These are phyloP conservation scores for Upupa epops DNA, from an alignment of 2,113 vertebrate species.

Conservation along the genomic window DNA sequence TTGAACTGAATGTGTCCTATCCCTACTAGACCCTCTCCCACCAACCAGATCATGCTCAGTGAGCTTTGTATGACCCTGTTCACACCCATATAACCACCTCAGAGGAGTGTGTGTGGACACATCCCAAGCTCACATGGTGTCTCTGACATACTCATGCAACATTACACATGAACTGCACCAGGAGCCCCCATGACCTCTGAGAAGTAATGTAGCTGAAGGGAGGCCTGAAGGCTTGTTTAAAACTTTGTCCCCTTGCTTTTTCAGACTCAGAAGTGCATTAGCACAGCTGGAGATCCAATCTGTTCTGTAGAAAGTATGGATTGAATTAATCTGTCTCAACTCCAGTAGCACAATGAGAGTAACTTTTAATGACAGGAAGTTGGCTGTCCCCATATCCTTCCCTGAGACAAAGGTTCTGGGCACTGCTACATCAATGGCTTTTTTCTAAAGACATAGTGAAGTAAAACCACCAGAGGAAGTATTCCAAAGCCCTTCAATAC, in stretches of 20 bases:
- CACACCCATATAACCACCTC: neutral
- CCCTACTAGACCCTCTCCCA: neutral
- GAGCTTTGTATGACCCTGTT: neutral
- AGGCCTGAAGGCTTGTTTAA: neutral
- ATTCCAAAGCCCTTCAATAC: slow-evolving; percentile 8
- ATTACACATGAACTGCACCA: neutral
- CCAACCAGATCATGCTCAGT: neutral
- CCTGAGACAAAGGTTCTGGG: slow-evolving; percentile 28
- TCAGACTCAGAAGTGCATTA: neutral
- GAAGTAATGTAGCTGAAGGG: neutral
- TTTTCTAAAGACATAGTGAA: slow-evolving; percentile 9
- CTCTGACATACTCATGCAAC: neutral
- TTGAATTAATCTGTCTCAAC: neutral
- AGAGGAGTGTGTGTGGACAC: neutral
- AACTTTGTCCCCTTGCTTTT: neutral
- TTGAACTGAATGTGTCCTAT: neutral
- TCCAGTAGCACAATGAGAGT: neutral
- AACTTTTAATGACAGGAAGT: slow-evolving; percentile 10
- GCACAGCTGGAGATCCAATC: neutral
- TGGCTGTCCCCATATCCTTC: neutral
- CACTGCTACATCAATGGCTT: neutral
- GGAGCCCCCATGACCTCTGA: neutral
- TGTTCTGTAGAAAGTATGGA: neutral
- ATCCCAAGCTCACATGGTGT: neutral
- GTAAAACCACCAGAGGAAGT: neutral